A percentile compares a stretch with the other conserved stretches of the same genome.
phyloP scores from a whole-genome alignment of 2,113 vertebrate genomes.

The Desmodus rotundus region DNA sequence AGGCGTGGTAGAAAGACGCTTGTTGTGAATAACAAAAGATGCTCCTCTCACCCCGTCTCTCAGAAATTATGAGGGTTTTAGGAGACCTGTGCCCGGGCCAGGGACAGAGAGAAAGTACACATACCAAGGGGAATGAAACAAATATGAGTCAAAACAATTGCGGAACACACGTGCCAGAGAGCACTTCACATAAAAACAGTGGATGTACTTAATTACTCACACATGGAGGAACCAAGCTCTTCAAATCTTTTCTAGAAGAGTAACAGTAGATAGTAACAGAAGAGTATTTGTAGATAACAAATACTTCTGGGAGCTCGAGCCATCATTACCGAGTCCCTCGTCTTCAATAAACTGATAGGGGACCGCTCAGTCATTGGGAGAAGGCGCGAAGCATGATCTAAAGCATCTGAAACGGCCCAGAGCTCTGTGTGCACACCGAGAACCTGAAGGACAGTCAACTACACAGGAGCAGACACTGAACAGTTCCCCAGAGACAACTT shows the following conservation, averaged over 20 bases:
- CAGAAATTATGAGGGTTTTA: not conserved
- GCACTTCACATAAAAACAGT: not conserved
- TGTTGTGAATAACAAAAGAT: not conserved
- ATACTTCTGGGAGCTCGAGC: not conserved
- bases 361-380: not conserved
- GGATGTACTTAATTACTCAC: not conserved
- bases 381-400: not conserved
- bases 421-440: not conserved
- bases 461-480: not conserved
- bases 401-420: not conserved
- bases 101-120: not conserved
- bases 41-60: not conserved
- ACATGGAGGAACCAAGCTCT: not conserved
- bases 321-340: not conserved
- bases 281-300: not conserved
- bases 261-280: too few species aligned
- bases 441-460: not conserved
- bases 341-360: not conserved
- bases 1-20: not conserved
- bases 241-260: not conserved
- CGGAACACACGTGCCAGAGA: not conserved
- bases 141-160: not conserved
- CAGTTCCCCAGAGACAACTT: not conserved
- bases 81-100: not conserved
- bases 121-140: not conserved